phyloP scores from a whole-genome alignment of 2,888 invertebrate genomes.

The Poecilus cupreus region DNA sequence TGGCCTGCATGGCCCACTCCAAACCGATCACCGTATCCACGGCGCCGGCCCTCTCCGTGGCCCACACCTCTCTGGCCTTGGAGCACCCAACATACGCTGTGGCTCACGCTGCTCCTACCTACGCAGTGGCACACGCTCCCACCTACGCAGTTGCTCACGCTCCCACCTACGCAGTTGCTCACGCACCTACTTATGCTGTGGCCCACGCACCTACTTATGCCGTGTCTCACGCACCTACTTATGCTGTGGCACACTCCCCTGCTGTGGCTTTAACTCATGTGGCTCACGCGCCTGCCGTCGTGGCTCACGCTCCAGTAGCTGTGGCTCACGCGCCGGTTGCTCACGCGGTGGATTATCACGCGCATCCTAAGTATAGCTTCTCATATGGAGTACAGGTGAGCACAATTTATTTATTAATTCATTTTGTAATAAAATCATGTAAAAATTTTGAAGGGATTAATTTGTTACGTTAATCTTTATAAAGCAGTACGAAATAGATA shows the following conservation, averaged over 20 bases:
- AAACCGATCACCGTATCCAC: slow-evolving; percentile 48
- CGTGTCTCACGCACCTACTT: slow-evolving; percentile 7
- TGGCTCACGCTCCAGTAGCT: slow-evolving; percentile 61
- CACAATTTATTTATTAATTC: too few relatives aligned
- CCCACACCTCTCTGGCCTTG: slow-evolving; percentile 16
- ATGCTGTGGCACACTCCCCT: slow-evolving; percentile 42
- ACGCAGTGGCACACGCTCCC: slow-evolving; percentile 62
- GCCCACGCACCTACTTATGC: slow-evolving; percentile 26
- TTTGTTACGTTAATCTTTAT: too few relatives aligned
- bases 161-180: slow-evolving; percentile 62
- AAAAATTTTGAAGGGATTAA: too few relatives aligned
- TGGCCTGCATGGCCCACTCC: background rate
- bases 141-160: slow-evolving; percentile 66
- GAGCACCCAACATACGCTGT: slow-evolving; percentile 9
- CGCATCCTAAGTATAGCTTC: slow-evolving; percentile 46
- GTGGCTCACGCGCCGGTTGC: slow-evolving; percentile 58
- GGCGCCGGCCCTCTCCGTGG: background rate
- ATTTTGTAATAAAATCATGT: too few relatives aligned
- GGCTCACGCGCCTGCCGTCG: slow-evolving; percentile 60
- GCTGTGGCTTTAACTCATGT: slow-evolving; percentile 60
- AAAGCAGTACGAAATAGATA: too few relatives aligned
- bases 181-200: slow-evolving; percentile 61
- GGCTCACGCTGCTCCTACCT: slow-evolving; percentile 37
- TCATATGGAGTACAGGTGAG: slow-evolving; percentile 53
- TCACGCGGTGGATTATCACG: slow-evolving; percentile 64